Percentiles rank a stretch among this genome's conserved stretches.
These are phyloP conservation scores for Galerucella pusilla DNA, from an alignment of 2,888 invertebrate genomes.

Conservation along the genomic window DNA sequence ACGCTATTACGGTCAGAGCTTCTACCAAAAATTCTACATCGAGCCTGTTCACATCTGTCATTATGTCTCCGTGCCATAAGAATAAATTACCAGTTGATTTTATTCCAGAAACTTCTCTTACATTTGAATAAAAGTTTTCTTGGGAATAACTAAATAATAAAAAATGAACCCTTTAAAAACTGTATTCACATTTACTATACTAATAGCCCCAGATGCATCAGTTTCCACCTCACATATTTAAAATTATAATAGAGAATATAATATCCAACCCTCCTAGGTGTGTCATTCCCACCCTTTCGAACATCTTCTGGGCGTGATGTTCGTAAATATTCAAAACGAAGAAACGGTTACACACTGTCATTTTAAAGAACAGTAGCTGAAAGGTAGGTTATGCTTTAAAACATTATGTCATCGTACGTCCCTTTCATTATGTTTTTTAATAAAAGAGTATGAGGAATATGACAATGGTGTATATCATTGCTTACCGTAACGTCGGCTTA, in stretches of 20 bases:
- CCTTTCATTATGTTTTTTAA: not conserved
- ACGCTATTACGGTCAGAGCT: no score
- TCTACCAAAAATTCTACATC: no score
- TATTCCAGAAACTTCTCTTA: no score
- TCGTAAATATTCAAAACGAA: conserved; percentile 40
- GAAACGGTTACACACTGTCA: conserved; percentile 40
- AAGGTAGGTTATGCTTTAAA: conserved; percentile 26
- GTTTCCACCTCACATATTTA: conserved; percentile 29
- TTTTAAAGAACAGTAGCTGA: conserved; percentile 10
- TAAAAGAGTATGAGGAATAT: not conserved
- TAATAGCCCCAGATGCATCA: conserved; percentile 9
- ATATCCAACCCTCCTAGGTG: conserved; percentile 39
- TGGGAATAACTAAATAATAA: no score
- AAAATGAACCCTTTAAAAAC: not conserved
- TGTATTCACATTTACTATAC: not conserved
- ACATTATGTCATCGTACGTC: conserved; percentile 20
- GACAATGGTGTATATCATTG: not conserved
- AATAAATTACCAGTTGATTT: no score
- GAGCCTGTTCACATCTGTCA: no score
- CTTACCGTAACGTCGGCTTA: no score
- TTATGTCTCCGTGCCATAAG: no score
- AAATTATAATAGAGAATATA: conserved; percentile 27
- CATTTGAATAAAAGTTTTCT: no score
- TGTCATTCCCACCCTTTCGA: conserved; percentile 44
- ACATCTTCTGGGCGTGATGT: conserved; percentile 50